phyloP scores from a whole-genome alignment of 2,888 invertebrate genomes.

The Helleia helle region DNA sequence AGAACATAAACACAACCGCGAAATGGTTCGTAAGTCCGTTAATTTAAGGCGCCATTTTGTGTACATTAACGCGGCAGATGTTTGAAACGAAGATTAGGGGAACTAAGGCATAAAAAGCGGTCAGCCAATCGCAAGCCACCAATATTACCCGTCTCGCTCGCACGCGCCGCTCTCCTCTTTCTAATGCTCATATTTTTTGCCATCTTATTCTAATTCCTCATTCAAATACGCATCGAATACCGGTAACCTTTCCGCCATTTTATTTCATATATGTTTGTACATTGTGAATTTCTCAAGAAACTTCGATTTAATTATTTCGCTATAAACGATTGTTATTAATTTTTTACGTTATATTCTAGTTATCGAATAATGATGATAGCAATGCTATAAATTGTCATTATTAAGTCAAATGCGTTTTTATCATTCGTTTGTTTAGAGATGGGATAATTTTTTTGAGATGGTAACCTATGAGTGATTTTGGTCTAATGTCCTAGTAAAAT shows the following conservation, averaged over 20 bases:
- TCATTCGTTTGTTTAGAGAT: too few relatives aligned
- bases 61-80: slow-evolving; percentile 66
- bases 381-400: too few relatives aligned
- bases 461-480: too few relatives aligned
- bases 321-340: slow-evolving; percentile 1
- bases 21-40: slow-evolving; percentile 56
- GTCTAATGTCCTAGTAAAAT: too few relatives aligned
- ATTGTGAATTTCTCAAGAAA: slow-evolving; percentile 15
- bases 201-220: slow-evolving; percentile 69
- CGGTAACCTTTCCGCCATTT: slow-evolving; percentile 48
- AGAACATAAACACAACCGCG: slow-evolving; percentile 40
- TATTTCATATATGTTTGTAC: slow-evolving; percentile 28
- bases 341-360: too few relatives aligned
- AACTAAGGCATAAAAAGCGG: slow-evolving; percentile 71
- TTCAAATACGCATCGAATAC: slow-evolving; percentile 64
- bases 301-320: slow-evolving; percentile 4
- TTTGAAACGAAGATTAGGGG: slow-evolving; percentile 71
- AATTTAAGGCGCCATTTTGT: slow-evolving; percentile 65
- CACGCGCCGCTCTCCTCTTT: slow-evolving; percentile 45
- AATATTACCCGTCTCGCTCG: slow-evolving; percentile 42
- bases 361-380: too few relatives aligned
- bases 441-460: too few relatives aligned
- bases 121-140: slow-evolving; percentile 56
- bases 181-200: slow-evolving; percentile 72
- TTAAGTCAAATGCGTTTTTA: too few relatives aligned